Base-by-base conservation (phyloP, 2,888 invertebrate species). In the Danaus chrysippus region DNA sequence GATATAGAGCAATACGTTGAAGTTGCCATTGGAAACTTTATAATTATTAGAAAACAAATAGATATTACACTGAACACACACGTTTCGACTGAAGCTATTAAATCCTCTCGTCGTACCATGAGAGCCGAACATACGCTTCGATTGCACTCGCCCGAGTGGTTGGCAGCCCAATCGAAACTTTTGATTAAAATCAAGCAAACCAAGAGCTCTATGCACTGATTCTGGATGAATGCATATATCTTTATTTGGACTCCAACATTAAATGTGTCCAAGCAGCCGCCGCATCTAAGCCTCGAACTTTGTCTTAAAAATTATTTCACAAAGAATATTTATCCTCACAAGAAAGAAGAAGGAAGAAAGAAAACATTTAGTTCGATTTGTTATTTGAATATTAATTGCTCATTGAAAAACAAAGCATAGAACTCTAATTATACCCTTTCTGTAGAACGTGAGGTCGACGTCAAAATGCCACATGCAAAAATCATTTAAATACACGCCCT, bases 181-280 rank as follows among this genome's bases (percentile, higher is more conserved):
- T 91, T 89, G 90, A 90, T 90, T 91, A 90, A 90, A 90, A 90
- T 88, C 90, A 90, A 86, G 86, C 87, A 86, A 86, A 86, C 85
- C 82, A 69, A 76, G 78, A 76, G 77, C 79, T 71, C 74, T 73
- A 76, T 76, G 68, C 82, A 72, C 74, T 76, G 82, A 81, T 80
- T 81, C 81, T 72, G 74, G 73, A 73, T 75, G 80, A 80, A 84
- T 79, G 77, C 74, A 77, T 80, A 84, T 86, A 88, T 88, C 89
- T 89, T 88, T 90, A 89, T 90, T 88, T 88, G 86, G 86, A 73
- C 79, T 78, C 70, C 49, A 15, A 34, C 23, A 34, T 34, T 34
- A 34, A 34, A 34, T 15, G 43, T 43, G 43, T 43, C 74, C 76
- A 78, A 34, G 23, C 23, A 34, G 3, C 23, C 23, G 23, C 23